A percentile compares a stretch with the other conserved stretches of the same genome.
Evolutionary conservation across 2,888 invertebrate species (phyloP).

Genomic region (Epinotia bilunana): DNA sequence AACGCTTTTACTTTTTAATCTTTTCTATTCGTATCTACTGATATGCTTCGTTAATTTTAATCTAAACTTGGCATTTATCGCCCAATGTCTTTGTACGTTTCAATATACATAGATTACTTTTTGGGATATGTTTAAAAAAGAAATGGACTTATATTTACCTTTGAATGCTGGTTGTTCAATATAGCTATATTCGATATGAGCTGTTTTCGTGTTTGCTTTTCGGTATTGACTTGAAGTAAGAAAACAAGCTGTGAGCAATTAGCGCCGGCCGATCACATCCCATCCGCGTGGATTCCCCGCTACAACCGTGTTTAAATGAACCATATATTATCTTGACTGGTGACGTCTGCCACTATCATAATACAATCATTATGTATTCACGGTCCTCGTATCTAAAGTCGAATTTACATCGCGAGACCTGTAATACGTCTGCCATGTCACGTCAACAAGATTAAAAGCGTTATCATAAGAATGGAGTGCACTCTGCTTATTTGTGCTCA

Average conservation of each 20-base stretch:
- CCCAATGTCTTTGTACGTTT: not conserved
- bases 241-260: slow-evolving; percentile 74
- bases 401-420: slow-evolving; percentile 64
- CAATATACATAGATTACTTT: not conserved
- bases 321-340: slow-evolving; percentile 80
- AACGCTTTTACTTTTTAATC: slow-evolving; percentile 4
- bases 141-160: not conserved
- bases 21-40: not conserved
- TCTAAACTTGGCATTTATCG: not conserved
- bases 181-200: not conserved
- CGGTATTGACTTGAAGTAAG: slow-evolving; percentile 50
- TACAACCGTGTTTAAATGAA: slow-evolving; percentile 79
- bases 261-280: slow-evolving; percentile 78
- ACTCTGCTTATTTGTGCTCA: slow-evolving; percentile 77
- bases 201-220: slow-evolving; percentile 10
- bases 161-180: not conserved
- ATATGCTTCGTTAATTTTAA: slow-evolving; percentile 9
- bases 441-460: slow-evolving; percentile 82
- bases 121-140: not conserved
- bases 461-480: slow-evolving; percentile 74
- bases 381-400: slow-evolving; percentile 62
- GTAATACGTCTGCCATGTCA: slow-evolving; percentile 76
- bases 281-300: slow-evolving; percentile 82
- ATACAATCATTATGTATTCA: slow-evolving; percentile 61
- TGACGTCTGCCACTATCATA: slow-evolving; percentile 69